A percentile compares a stretch with the other conserved stretches of the same genome.
Conservation (phyloP, 2,888 invertebrate genomes). For the Apamea sordens region DNA sequence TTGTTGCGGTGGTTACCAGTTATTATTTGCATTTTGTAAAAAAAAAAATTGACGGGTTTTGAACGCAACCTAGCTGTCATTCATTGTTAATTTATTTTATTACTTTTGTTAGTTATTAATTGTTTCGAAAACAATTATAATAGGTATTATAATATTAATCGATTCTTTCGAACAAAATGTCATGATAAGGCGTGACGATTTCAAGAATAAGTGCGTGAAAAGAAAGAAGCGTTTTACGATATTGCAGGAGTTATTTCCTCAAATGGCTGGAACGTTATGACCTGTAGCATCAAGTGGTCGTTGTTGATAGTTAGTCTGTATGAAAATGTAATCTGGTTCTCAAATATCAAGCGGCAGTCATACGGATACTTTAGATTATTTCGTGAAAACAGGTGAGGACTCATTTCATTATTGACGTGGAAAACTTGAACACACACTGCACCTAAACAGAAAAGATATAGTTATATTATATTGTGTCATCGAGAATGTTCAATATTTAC, state of each 20-base stretch:
- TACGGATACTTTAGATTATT: constrained; percentile 40
- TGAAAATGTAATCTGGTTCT: constrained; percentile 61
- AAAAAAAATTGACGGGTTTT: neutral
- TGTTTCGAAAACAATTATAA: constrained; percentile 13
- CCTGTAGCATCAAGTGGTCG: constrained; percentile 49
- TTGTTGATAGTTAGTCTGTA: constrained; percentile 49
- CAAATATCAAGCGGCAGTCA: constrained; percentile 26
- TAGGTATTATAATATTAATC: neutral
- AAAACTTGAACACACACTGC: constrained; percentile 5
- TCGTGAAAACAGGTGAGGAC: constrained; percentile 47
- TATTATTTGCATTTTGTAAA: neutral
- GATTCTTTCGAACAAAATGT: neutral
- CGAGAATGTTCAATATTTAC: constrained; percentile 33
- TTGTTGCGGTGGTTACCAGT: neutral
- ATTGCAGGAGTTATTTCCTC: constrained; percentile 14
- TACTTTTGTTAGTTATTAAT: constrained; percentile 13
- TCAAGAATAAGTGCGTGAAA: neutral
- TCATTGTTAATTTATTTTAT: constrained; percentile 9
- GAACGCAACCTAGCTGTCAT: constrained; percentile 50
- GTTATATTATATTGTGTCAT: constrained; percentile 13
- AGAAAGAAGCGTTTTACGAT: neutral
- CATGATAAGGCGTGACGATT: neutral
- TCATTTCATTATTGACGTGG: constrained; percentile 6
- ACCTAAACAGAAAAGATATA: neutral
- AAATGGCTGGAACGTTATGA: constrained; percentile 47